Evolutionary conservation across 2,888 invertebrate species (phyloP).

Genomic region (Oscheius sp.): DNA sequence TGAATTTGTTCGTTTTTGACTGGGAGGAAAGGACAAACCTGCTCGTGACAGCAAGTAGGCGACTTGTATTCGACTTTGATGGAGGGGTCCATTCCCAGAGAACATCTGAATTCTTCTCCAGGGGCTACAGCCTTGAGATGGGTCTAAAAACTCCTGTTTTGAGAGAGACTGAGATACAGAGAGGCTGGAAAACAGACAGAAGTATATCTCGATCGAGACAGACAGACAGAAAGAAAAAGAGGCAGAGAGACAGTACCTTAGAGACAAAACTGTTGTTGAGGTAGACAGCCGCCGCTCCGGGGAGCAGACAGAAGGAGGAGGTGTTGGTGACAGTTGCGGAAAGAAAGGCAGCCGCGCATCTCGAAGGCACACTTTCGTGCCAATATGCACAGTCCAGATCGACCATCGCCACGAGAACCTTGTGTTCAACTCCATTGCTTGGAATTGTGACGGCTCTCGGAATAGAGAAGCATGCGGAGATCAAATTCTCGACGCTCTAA

Average conservation of each 20-base stretch:
- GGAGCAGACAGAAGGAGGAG: conserved; percentile 73
- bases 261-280: conserved; percentile 76
- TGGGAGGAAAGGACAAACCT: conserved; percentile 40
- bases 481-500: conserved; percentile 72
- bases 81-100: conserved; percentile 75
- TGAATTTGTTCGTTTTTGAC: conserved; percentile 24
- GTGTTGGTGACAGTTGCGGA: conserved; percentile 74
- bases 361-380: conserved; percentile 74
- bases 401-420: conserved; percentile 61
- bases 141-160: conserved; percentile 54
- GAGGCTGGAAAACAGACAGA: too few species aligned
- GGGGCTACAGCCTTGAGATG: conserved; percentile 73
- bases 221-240: too few species aligned
- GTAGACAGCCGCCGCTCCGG: conserved; percentile 75
- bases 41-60: conserved; percentile 70
- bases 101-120: conserved; percentile 75
- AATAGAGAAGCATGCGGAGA: conserved; percentile 74
- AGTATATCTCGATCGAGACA: too few species aligned
- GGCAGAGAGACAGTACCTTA: conserved; percentile 58
- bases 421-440: conserved; percentile 74
- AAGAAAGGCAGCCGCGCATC: conserved; percentile 74
- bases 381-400: conserved; percentile 74
- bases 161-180: too few species aligned
- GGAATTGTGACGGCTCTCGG: conserved; percentile 73
- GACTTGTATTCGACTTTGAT: conserved; percentile 74